Conservation (phyloP, 2,797 vertebrate species). For the Nasua narica region DNA sequence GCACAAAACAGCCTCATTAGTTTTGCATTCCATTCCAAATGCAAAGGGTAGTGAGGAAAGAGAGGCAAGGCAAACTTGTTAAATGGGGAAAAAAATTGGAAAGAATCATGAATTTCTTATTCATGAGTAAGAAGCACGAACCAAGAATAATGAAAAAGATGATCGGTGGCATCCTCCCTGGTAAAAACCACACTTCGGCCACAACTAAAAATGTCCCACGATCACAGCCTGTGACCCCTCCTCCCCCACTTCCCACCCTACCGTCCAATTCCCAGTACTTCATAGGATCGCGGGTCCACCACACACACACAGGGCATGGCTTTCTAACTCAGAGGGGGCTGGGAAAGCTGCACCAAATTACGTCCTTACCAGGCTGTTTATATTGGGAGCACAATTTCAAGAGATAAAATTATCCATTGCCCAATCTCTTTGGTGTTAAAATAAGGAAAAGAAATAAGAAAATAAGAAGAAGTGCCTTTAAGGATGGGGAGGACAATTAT, state of each 20-base stretch:
- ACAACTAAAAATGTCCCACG: no score
- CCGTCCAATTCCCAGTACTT: rapidly evolving
- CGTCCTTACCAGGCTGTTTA: neutral
- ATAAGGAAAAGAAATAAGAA: neutral
- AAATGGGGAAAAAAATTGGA: neutral
- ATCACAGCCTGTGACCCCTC: neutral
- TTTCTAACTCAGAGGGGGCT: neutral
- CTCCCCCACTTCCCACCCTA: rapidly evolving
- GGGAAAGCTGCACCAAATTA: no score
- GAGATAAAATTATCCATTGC: neutral
- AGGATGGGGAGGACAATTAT: neutral
- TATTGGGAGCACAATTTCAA: neutral
- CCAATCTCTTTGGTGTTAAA: neutral
- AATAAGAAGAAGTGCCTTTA: no score
- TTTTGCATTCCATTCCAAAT: neutral
- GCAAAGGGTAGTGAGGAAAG: neutral
- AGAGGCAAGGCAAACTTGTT: neutral
- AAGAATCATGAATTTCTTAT: neutral
- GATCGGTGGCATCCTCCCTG: neutral
- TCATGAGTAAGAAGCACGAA: neutral
- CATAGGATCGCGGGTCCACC: neutral
- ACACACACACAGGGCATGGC: rapidly evolving
- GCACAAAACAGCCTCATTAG: neutral
- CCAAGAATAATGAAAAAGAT: neutral
- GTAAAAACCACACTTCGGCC: neutral